Conservation (phyloP, 2,797 vertebrate genomes). For the Syncerus caffer region DNA sequence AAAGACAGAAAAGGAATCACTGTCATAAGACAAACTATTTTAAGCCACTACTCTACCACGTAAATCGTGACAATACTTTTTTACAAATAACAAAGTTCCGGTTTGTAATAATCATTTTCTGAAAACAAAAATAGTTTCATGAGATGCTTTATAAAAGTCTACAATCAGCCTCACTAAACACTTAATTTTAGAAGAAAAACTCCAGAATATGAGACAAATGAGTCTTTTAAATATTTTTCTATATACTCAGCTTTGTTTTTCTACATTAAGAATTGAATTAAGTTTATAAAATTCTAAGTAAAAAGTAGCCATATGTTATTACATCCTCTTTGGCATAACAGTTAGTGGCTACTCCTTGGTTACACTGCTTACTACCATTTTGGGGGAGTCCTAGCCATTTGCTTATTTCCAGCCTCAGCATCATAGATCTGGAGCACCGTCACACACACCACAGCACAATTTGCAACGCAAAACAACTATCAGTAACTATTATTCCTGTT, state of each 20-base stretch:
- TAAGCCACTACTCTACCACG: neutral
- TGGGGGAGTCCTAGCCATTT: neutral
- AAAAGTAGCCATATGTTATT: neutral
- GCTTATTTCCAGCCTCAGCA: neutral
- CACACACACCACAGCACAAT: neutral
- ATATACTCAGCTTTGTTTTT: neutral
- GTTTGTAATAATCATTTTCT: conserved; percentile 15
- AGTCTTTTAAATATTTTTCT: neutral
- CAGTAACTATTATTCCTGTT: neutral
- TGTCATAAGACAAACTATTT: neutral
- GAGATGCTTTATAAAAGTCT: neutral
- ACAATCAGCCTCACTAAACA: neutral
- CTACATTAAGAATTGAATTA: neutral
- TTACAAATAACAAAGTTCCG: neutral
- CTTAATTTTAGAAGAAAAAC: neutral
- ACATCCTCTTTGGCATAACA: neutral
- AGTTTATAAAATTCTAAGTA: neutral
- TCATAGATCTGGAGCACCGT: neutral
- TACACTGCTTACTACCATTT: neutral
- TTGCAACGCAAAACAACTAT: neutral
- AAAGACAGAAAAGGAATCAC: conserved; percentile 28
- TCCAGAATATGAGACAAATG: neutral
- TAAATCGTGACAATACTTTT: neutral
- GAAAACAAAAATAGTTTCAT: neutral
- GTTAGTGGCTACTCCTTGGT: neutral